phyloP scores from a whole-genome alignment of 2,113 vertebrate species.

The human region GRCh38 chr15:96240501-96241000 shows the following conservation, averaged over 20 bases:
- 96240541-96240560: not conserved
- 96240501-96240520: not conserved
- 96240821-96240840: too few relatives aligned
- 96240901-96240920: not conserved
- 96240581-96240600: not conserved
- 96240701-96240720: not conserved
- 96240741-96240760: too few relatives aligned
- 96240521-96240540: not conserved
- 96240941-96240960: too few relatives aligned
- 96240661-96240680: not conserved
- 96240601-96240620: not conserved
- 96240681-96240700: not conserved
- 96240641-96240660: not conserved
- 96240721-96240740: not conserved
- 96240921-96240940: too few relatives aligned
- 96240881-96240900: not conserved
- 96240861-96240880: not conserved
- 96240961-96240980: too few relatives aligned
- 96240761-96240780: not conserved
- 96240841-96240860: not conserved
- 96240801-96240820: not conserved
- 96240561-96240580: not conserved
- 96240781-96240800: not conserved
- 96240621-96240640: not conserved
- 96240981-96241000: not conserved